phyloP scores from a whole-genome alignment of 2,113 vertebrate genomes.

The Deroptyus accipitrinus region DNA sequence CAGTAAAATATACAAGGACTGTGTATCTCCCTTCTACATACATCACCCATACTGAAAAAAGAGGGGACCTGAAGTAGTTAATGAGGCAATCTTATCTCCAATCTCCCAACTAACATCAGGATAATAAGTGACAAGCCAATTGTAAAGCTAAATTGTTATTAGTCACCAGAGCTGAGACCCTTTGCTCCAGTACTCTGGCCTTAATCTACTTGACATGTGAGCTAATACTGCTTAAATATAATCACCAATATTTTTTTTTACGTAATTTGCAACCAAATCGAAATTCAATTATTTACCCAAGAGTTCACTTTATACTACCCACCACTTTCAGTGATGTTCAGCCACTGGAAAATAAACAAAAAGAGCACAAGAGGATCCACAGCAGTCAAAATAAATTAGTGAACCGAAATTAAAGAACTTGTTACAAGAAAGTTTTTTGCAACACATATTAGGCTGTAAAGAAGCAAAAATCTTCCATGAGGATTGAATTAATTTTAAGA shows the following conservation, averaged over 20 bases:
- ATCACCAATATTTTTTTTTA: not conserved
- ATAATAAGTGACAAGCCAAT: not conserved
- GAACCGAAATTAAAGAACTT: not conserved
- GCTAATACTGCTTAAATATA: not conserved
- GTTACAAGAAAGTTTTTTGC: not conserved
- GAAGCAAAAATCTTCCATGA: not conserved
- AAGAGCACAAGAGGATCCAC: not conserved
- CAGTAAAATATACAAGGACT: not conserved
- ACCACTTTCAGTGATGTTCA: not conserved
- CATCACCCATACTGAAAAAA: not conserved
- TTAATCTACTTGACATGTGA: not conserved
- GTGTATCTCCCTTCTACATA: not conserved
- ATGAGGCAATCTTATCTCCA: not conserved
- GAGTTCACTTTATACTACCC: not conserved
- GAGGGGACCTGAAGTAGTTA: not conserved
- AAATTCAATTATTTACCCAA: not conserved
- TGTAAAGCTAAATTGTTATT: not conserved
- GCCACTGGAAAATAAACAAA: not conserved
- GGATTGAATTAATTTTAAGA: not conserved
- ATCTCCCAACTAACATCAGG: not conserved
- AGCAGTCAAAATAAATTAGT: not conserved
- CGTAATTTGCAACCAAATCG: not conserved
- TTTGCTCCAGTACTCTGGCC: not conserved
- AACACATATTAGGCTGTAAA: not conserved
- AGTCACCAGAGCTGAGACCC: not conserved